Conservation (phyloP, 1,140 invertebrate genomes). For the Drosophila tristis region DNA sequence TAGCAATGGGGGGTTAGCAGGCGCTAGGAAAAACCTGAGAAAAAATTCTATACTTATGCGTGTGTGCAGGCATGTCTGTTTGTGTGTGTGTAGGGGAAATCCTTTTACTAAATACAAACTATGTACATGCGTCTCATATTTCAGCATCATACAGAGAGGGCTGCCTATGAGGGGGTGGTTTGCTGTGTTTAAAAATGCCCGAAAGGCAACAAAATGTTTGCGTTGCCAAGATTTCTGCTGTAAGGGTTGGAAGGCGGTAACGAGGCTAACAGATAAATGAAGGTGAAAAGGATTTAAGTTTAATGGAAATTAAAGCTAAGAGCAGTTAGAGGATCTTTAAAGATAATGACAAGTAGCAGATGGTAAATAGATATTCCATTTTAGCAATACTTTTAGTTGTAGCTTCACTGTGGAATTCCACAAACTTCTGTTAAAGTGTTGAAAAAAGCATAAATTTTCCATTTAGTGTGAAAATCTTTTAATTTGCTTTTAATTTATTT, state of each 20-base stretch:
- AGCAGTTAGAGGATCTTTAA: no score
- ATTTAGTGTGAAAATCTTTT: not conserved
- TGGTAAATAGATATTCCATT: no score
- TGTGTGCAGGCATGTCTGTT: conserved; percentile 6
- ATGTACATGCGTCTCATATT: conserved; percentile 62
- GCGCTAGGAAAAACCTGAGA: conserved; percentile 17
- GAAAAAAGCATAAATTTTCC: no score
- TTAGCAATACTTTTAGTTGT: no score
- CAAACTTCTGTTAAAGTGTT: no score
- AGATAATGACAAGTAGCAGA: no score
- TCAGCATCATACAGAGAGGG: conserved; percentile 60
- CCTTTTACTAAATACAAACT: conserved; percentile 75
- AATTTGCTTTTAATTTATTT: not conserved
- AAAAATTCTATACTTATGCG: conserved; percentile 14
- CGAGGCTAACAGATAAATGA: conserved; percentile 17
- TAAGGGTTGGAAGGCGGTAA: not conserved
- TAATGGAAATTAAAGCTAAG: not conserved
- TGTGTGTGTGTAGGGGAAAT: conserved; percentile 45
- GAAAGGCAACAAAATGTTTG: conserved; percentile 50
- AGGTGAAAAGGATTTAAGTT: conserved; percentile 10
- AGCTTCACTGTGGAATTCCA: no score
- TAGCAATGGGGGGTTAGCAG: not conserved
- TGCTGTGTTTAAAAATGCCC: conserved; percentile 66
- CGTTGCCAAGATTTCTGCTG: conserved; percentile 33
- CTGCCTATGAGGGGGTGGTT: not conserved